Evolutionary conservation across 2,113 vertebrate genomes (phyloP).

Genomic region (Anolis carolinensis): DNA sequence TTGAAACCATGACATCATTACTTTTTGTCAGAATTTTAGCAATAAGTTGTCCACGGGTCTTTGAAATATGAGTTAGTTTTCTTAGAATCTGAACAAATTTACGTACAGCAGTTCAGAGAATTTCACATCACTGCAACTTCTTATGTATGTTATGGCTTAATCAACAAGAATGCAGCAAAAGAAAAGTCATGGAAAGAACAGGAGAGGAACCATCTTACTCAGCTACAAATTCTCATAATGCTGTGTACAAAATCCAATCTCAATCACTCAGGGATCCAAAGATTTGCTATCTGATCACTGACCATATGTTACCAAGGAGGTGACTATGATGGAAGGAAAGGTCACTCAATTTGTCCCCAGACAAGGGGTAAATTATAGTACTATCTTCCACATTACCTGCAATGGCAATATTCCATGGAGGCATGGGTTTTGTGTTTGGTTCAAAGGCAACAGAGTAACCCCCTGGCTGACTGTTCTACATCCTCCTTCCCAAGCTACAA

Average conservation of each 20-base stretch:
- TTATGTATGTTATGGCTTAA: neutral
- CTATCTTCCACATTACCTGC: too few relatives aligned
- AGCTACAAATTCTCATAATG: neutral
- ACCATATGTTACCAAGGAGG: neutral
- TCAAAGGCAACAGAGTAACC: neutral
- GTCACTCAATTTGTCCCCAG: neutral
- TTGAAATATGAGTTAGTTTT: neutral
- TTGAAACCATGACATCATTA: neutral
- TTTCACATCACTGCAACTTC: too few relatives aligned
- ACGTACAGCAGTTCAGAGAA: neutral
- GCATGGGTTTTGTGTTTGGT: neutral
- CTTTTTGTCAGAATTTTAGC: neutral
- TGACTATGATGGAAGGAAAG: neutral
- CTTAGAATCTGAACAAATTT: neutral
- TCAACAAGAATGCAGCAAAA: neutral
- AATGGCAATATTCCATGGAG: neutral
- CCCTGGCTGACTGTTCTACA: neutral
- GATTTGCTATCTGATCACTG: neutral
- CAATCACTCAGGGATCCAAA: neutral
- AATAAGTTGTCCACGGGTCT: rapidly evolving
- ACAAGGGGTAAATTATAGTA: too few relatives aligned
- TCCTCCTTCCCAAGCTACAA: neutral
- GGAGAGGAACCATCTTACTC: neutral
- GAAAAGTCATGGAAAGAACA: neutral
- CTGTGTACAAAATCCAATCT: neutral